phyloP scores from a whole-genome alignment of 2,113 vertebrate species.

The Passer montanus region DNA sequence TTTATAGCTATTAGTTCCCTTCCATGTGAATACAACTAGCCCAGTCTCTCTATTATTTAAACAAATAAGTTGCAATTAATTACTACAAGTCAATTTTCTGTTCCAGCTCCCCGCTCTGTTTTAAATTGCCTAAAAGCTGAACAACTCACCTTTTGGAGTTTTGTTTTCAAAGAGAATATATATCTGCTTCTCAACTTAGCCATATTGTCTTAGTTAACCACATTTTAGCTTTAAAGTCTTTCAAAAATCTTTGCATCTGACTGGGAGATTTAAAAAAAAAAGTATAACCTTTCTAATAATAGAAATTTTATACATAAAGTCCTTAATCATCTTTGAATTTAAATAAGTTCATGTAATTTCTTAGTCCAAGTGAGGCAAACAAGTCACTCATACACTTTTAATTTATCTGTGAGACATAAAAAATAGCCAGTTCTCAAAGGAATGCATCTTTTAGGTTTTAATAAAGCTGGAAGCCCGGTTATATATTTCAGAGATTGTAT shows the following conservation, averaged over 20 bases:
- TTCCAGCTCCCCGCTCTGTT: neutral
- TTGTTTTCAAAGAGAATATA: neutral
- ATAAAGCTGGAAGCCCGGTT: neutral
- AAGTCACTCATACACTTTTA: neutral
- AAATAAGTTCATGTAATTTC: neutral
- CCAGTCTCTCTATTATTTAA: neutral
- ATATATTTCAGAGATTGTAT: neutral
- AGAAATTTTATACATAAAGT: neutral
- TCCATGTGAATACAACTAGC: neutral
- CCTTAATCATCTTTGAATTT: neutral
- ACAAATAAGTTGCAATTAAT: neutral
- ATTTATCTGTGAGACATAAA: neutral
- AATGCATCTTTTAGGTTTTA: neutral
- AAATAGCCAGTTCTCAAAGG: neutral
- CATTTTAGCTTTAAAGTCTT: neutral
- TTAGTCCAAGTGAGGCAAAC: neutral
- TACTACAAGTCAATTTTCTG: neutral
- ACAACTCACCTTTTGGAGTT: neutral
- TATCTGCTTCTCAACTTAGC: neutral
- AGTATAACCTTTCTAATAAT: neutral
- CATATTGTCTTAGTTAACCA: neutral
- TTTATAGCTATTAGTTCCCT: neutral
- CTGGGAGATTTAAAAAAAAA: neutral
- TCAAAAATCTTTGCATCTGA: neutral
- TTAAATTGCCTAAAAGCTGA: neutral